These are phyloP conservation scores for Bimastos eiseni DNA, from an alignment of 2,888 invertebrate genomes.

Conservation along the genomic window DNA sequence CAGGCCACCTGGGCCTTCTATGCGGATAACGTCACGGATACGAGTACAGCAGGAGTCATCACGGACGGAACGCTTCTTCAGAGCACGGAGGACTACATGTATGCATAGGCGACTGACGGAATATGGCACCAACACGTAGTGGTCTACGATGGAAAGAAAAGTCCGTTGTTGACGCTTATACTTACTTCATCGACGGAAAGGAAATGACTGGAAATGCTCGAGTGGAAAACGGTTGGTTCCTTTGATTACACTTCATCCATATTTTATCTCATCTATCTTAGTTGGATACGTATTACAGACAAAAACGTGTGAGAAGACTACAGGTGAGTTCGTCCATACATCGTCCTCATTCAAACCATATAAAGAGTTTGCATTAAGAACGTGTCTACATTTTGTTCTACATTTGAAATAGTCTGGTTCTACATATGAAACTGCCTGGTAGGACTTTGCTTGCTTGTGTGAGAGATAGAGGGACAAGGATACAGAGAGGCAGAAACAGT, in stretches of 20 bases:
- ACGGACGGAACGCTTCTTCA: constrained; percentile 27
- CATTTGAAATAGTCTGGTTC: no score
- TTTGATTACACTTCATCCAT: neutral
- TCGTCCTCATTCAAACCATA: no score
- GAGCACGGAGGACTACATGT: constrained; percentile 26
- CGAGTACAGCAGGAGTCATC: constrained; percentile 34
- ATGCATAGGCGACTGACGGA: constrained; percentile 34
- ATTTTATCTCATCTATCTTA: no score
- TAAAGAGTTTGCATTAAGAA: no score
- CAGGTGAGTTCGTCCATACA: no score
- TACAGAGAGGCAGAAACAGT: no score
- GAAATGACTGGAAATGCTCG: constrained; percentile 34
- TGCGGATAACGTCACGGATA: constrained; percentile 29
- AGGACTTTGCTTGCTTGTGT: no score
- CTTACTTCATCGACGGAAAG: constrained; percentile 34
- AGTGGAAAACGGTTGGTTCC: constrained; percentile 33
- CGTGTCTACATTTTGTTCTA: no score
- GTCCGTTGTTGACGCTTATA: constrained; percentile 29
- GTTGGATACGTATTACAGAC: no score
- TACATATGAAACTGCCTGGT: no score
- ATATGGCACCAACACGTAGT: constrained; percentile 38
- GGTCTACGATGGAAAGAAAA: constrained; percentile 34
- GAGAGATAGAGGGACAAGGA: no score
- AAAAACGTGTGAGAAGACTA: no score
- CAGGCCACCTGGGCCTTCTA: constrained; percentile 37